Percentiles rank a stretch among this genome's conserved stretches.
Evolutionary conservation across 1,140 invertebrate species (phyloP).

Genomic region (Anastrepha ludens): DNA sequence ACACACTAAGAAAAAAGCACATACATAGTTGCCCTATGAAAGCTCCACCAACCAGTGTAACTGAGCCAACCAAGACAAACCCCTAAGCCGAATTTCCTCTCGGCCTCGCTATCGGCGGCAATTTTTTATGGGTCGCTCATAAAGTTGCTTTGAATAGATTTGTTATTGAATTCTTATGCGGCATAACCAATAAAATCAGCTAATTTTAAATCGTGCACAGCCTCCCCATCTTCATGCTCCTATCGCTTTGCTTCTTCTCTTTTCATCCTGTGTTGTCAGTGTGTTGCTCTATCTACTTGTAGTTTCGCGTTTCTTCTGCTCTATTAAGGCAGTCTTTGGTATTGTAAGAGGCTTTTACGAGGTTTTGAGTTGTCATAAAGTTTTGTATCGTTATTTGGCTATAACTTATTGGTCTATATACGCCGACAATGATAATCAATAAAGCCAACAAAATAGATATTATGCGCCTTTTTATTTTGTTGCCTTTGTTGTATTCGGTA

Average conservation of each 20-base stretch:
- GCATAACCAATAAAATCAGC: conserved; percentile 32
- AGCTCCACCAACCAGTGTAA: no score
- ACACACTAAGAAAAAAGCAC: neutral
- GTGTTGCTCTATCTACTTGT: neutral
- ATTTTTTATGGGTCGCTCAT: conserved; percentile 24
- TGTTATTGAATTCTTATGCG: conserved; percentile 47
- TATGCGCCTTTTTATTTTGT: neutral
- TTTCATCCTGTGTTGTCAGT: neutral
- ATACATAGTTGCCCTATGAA: neutral
- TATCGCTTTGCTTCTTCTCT: neutral
- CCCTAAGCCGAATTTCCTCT: no score
- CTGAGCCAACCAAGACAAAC: no score
- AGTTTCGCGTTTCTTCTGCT: neutral
- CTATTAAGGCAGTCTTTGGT: neutral
- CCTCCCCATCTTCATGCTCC: neutral
- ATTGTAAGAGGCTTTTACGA: neutral
- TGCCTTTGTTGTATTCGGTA: neutral
- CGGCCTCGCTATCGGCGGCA: no score
- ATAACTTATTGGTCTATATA: neutral
- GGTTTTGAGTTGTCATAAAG: conserved; percentile 39
- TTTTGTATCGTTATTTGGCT: conserved; percentile 27
- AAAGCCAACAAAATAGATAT: neutral
- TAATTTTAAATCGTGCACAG: conserved; percentile 20
- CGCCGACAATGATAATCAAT: neutral
- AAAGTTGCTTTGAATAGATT: conserved; percentile 39